These are phyloP conservation scores for Galemys pyrenaicus DNA, from an alignment of 2,113 vertebrate genomes.

Conservation along the genomic window DNA sequence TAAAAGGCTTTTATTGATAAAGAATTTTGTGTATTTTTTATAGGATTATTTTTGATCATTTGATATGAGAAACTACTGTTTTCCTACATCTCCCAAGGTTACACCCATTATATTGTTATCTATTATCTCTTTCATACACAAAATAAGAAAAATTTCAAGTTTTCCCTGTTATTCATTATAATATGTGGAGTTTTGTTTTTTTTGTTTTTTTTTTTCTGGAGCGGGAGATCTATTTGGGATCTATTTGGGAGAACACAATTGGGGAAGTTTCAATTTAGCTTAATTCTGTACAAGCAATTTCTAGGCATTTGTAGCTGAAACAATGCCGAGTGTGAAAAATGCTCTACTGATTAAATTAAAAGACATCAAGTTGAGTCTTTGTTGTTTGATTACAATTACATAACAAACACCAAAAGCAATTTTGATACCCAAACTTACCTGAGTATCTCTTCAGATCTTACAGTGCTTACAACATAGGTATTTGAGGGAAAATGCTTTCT, in stretches of 20 bases:
- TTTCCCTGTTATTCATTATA: background rate
- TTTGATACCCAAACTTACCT: background rate
- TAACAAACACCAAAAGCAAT: slow-evolving; percentile 18
- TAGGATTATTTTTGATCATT: slow-evolving; percentile 9
- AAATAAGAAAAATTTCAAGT: background rate
- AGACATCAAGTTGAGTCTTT: background rate
- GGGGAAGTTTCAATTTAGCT: slow-evolving; percentile 28
- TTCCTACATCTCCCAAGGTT: background rate
- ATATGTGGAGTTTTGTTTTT: background rate
- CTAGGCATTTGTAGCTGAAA: background rate
- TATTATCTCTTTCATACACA: slow-evolving; percentile 21
- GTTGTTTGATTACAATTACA: background rate
- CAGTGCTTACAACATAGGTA: background rate
- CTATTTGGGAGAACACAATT: too few relatives aligned
- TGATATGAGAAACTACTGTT: slow-evolving; percentile 17
- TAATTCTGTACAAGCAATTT: background rate
- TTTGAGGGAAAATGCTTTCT: background rate
- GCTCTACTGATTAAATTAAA: background rate
- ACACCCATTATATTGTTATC: background rate
- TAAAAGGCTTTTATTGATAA: slow-evolving; percentile 36
- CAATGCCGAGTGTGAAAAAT: slow-evolving; percentile 17
- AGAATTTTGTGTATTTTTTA: slow-evolving; percentile 3
- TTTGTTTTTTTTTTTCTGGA: slow-evolving; percentile 41
- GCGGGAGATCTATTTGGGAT: background rate
- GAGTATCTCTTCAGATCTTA: background rate